Evolutionary conservation across 2,888 invertebrate species (phyloP), one percentile per base, ranked within the genome.

Genomic region (Nemotelus pantherinus): DNA sequence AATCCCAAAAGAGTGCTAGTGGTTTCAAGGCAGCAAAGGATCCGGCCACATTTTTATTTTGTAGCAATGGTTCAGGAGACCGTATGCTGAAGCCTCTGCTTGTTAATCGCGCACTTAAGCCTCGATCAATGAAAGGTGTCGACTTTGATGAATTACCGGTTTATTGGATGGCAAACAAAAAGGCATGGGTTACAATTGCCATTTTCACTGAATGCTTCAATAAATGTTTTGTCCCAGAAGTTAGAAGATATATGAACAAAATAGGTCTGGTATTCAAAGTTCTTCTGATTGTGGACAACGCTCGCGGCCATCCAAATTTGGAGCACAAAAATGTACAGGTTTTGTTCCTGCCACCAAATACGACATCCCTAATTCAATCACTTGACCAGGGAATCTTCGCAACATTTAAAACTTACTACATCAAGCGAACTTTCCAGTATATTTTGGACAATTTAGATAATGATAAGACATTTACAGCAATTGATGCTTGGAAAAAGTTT

Each of bases 11-110:
- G 50, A 50, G 50, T 50, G 50, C 50, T 44, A 57, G 65, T 78
- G 81, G 80, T 79, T 81, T 67, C 81, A 80, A 77, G 65, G 80
- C 80, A 60, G 78, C 81, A n/a, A 82, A 83, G 78, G 82, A 82
- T 80, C 80, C 82, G 65, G 71, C 82, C 5, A 81, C 82, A 60
- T 78, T 84, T 9, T 63, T 83, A 76, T 77, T 83, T 41, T 81
- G 83, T 76, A 79, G 79, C 44, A 83, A 82, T 79, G 82, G 81
- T 64, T 81, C 81, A 79, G 83, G 25, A 25, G 25, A 1, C 25
- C 25, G 25, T 25, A 25, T 25, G 25, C 25, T 25, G 25, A 25
- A 25, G 83, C 82, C 82, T 39, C 68, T 83, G 76, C 77, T 83
- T 63, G 80, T 83, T 39, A 81, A 82, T 78, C 79, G 80, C 58